A percentile compares a stretch with the other conserved stretches of the same genome.
These are phyloP conservation scores for Phenganax stokvisi DNA, from an alignment of 92 coral and sea anemone species.

Conservation along the genomic window DNA sequence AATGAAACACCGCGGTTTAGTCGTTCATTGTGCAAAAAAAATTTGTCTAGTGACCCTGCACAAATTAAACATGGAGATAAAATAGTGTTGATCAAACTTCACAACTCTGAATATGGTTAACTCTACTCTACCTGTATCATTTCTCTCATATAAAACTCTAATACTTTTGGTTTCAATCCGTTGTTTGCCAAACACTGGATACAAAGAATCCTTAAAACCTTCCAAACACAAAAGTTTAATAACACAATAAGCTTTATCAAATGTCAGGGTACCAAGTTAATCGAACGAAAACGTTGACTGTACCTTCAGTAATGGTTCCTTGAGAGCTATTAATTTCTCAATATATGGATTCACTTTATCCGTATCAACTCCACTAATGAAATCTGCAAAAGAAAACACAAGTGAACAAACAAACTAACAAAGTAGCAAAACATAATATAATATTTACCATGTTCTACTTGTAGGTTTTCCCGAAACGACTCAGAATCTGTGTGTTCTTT, in stretches of 20 bases:
- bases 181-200: constrained; percentile 82
- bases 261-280: not conserved
- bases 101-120: too few species aligned
- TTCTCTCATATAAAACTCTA: constrained; percentile 85
- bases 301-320: constrained; percentile 81
- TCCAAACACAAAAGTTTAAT: not conserved
- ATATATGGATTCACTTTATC: constrained; percentile 89
- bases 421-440: too few species aligned
- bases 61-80: too few species aligned
- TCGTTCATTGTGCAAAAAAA: too few species aligned
- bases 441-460: constrained; percentile 75
- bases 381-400: constrained; percentile 46
- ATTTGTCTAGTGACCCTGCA: too few species aligned
- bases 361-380: constrained; percentile 88
- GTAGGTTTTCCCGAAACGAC: constrained; percentile 78
- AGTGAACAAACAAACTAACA: not conserved
- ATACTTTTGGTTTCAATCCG: constrained; percentile 86
- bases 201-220: constrained; percentile 80
- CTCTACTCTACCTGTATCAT: constrained; percentile 59
- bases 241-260: not conserved
- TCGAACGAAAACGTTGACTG: not conserved
- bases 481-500: constrained; percentile 93
- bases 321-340: constrained; percentile 82
- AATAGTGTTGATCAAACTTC: too few species aligned
- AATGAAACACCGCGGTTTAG: too few species aligned